Evolutionary conservation across 2,113 vertebrate genomes (phyloP), one percentile per base, ranked within the genome.

Genomic region (Melanocharis versteri): DNA sequence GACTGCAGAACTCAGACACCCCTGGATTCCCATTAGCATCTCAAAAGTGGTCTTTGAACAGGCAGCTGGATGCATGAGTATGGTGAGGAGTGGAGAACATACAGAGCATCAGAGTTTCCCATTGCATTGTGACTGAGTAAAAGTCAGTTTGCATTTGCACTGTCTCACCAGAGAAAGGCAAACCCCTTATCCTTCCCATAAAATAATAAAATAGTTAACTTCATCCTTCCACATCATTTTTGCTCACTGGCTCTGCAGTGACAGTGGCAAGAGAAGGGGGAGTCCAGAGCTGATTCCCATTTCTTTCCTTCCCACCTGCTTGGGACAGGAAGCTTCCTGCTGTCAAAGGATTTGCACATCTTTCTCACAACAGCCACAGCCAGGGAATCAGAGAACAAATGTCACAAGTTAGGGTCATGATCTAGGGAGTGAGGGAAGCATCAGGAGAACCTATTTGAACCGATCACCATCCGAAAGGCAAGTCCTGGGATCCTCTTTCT

Each of bases 401-500:
- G 80, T 86, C 93, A 58, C 39, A 64, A 94, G 62, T 58, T 15
- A 56, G 62, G 79, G 82, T 90, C 79, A 10, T 15, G 57, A 65
- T 93, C 81, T 31, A 39, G 71, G 33, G 54, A 56, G 66, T 30
- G 61, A 87, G 42, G 26, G 82, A 88, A 91, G 58, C 50, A 39
- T 88, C 71, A 83, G 70, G 42, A 93, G 79, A 93, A 53, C 56
- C 84, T 54, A 30, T 87, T 35, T 65, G 75, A 88, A 53, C 60
- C 1, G 6, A 51, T 77, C 71, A 27, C 66, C 15, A 15, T 51
- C 39, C 3, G 0, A 96, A 93, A 90, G 44, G 5, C 82, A 77
- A 53, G 79, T 82, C 88, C 48, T 83, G 15, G 62, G 60, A 78
- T 95, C 70, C 28, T 81, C 83, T 90, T 91, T 96, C 95, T 95